phyloP scores from a whole-genome alignment of 2,888 invertebrate genomes.

The Onchidella celtica region DNA sequence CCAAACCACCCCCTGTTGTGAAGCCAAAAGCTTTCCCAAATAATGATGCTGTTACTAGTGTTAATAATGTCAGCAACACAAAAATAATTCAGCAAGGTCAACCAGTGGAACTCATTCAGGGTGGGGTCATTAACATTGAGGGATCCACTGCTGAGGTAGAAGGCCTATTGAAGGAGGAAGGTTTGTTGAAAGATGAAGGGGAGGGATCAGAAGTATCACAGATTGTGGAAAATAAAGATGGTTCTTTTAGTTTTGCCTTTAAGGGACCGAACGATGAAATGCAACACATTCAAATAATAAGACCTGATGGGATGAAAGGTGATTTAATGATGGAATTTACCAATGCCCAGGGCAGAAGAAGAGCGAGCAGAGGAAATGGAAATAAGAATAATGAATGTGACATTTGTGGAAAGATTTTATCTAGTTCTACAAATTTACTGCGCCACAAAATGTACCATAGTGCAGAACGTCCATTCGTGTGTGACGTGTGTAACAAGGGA shows the following conservation, averaged over 20 bases:
- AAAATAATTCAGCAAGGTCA: not conserved
- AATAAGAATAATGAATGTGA: conserved; percentile 47
- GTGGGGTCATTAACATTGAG: conserved; percentile 5
- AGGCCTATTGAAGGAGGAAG: conserved; percentile 8
- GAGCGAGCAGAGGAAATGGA: not conserved
- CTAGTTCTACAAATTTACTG: conserved; percentile 46
- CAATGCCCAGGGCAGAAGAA: not conserved
- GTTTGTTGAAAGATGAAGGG: conserved; percentile 15
- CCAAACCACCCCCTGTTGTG: not conserved
- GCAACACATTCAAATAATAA: conserved; percentile 50
- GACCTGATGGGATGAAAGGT: conserved; percentile 40
- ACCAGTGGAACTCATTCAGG: conserved; percentile 8
- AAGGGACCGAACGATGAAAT: conserved; percentile 46
- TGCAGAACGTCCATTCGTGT: conserved; percentile 43
- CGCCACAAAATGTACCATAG: conserved; percentile 50
- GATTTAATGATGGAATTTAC: conserved; percentile 30
- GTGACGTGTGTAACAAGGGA: conserved; percentile 45
- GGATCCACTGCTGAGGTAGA: conserved; percentile 12
- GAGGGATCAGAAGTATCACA: conserved; percentile 39
- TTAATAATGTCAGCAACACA: not conserved
- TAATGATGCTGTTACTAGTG: not conserved
- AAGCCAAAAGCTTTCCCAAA: too few species aligned
- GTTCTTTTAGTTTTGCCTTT: conserved; percentile 41
- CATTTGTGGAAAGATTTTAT: conserved; percentile 46
- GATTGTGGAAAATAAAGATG: conserved; percentile 43